These are phyloP conservation scores for Magallana gigas DNA, from an alignment of 1,140 invertebrate species.

Conservation along the genomic window DNA sequence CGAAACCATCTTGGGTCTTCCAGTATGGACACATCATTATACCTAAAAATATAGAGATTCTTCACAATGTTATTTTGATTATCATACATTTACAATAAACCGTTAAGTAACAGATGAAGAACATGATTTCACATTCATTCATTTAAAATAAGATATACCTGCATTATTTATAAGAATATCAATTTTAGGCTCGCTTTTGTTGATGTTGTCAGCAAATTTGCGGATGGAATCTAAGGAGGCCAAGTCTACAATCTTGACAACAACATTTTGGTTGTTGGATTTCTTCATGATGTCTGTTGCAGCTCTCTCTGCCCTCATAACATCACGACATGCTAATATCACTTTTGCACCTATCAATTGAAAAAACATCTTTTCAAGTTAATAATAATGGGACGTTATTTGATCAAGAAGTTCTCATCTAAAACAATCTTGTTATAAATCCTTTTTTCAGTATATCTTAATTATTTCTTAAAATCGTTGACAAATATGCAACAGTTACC, in stretches of 20 bases:
- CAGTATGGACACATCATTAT: constrained; percentile 60
- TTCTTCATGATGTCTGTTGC: constrained; percentile 86
- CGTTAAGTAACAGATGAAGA: too few species aligned
- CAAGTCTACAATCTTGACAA: constrained; percentile 83
- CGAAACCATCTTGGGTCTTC: constrained; percentile 65
- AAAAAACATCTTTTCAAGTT: background rate
- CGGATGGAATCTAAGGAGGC: constrained; percentile 74
- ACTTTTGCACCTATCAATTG: constrained; percentile 84
- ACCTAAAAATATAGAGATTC: constrained; percentile 45
- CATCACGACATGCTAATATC: constrained; percentile 90
- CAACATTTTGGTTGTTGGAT: constrained; percentile 76
- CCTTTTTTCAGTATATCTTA: too few species aligned
- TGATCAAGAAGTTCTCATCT: too few species aligned
- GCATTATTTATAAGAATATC: constrained; percentile 72
- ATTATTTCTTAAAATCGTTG: too few species aligned
- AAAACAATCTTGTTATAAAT: too few species aligned
- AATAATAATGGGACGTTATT: too few species aligned
- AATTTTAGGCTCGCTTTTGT: constrained; percentile 58
- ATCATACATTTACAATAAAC: background rate
- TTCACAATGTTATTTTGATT: background rate
- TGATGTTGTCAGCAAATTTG: constrained; percentile 78
- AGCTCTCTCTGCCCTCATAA: constrained; percentile 86
- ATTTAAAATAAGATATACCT: constrained; percentile 49
- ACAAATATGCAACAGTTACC: too few species aligned
- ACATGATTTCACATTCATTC: too few species aligned